Conservation (phyloP, 2,888 invertebrate genomes). For the Heteromyza rotundicornis region DNA sequence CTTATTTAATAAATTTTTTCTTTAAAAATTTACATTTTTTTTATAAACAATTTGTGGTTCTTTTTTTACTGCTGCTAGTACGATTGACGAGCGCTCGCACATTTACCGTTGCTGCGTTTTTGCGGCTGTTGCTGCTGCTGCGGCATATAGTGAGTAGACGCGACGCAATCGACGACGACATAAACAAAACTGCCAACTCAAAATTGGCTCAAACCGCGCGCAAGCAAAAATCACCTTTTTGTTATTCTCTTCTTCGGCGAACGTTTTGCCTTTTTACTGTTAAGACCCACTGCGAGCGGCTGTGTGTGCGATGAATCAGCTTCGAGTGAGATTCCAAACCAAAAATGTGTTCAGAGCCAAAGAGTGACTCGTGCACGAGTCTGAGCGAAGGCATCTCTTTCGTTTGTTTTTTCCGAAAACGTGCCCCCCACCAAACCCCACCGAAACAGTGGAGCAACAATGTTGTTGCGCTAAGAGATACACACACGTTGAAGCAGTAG, state of each 20-base stretch:
- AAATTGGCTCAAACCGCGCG: constrained; percentile 59
- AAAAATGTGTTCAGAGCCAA: too few relatives aligned
- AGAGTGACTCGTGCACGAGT: not conserved
- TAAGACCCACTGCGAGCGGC: not conserved
- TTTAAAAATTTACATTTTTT: constrained; percentile 10
- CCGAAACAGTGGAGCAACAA: not conserved
- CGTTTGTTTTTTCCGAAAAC: not conserved
- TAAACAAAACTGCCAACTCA: constrained; percentile 60
- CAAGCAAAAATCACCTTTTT: constrained; percentile 53
- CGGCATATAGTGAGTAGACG: constrained; percentile 48
- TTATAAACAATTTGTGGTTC: constrained; percentile 22
- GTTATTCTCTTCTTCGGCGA: not conserved
- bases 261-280: not conserved
- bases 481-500: not conserved
- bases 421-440: not conserved
- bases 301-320: not conserved
- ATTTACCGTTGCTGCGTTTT: too few relatives aligned
- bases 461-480: not conserved
- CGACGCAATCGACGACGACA: constrained; percentile 50
- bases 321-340: not conserved
- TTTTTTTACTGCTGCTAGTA: too few relatives aligned
- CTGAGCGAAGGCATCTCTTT: not conserved
- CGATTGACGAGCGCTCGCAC: too few relatives aligned
- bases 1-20: not conserved
- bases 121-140: constrained; percentile 42